phyloP scores from a whole-genome alignment of 92 coral and sea anemone species.

The Zoanthus sociatus region DNA sequence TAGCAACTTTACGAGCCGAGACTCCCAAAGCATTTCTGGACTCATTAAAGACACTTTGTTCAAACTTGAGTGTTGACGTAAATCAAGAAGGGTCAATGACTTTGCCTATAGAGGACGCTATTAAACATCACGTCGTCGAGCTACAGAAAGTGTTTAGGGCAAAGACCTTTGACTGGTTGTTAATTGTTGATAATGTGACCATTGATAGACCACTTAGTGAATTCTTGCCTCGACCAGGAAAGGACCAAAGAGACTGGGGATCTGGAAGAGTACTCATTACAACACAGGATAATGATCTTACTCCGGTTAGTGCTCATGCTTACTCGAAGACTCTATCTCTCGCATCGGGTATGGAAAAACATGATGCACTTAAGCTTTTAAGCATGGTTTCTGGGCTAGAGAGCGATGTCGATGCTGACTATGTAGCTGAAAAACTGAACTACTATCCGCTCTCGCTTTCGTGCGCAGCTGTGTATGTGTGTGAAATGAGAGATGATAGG shows the following conservation, averaged over 20 bases:
- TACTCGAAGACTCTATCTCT: slow-evolving; percentile 65
- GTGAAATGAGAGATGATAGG: slow-evolving; percentile 82
- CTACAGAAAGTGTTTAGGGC: slow-evolving; percentile 56
- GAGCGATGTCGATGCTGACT: slow-evolving; percentile 51
- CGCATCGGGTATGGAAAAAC: slow-evolving; percentile 78
- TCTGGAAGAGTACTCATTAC: slow-evolving; percentile 82
- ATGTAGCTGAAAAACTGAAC: slow-evolving; percentile 59
- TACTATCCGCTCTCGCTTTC: slow-evolving; percentile 89
- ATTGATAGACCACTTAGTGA: slow-evolving; percentile 66
- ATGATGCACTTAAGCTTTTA: slow-evolving; percentile 76
- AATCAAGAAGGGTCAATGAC: slow-evolving; percentile 23
- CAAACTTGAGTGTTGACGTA: slow-evolving; percentile 51
- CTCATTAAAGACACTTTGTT: slow-evolving; percentile 66
- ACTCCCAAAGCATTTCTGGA: slow-evolving; percentile 74
- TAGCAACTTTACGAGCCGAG: slow-evolving; percentile 80
- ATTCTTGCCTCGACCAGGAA: slow-evolving; percentile 84
- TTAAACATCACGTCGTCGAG: slow-evolving; percentile 47
- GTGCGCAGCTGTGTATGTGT: slow-evolving; percentile 91
- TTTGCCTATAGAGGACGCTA: slow-evolving; percentile 27
- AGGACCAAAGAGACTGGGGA: slow-evolving; percentile 77
- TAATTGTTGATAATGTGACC: slow-evolving; percentile 82
- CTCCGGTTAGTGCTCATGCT: slow-evolving; percentile 67
- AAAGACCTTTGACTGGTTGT: slow-evolving; percentile 67
- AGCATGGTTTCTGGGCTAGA: slow-evolving; percentile 66
- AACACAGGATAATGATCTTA: slow-evolving; percentile 87